phyloP scores from a whole-genome alignment of 2,113 vertebrate genomes.

The Oreochromis tanganicae region DNA sequence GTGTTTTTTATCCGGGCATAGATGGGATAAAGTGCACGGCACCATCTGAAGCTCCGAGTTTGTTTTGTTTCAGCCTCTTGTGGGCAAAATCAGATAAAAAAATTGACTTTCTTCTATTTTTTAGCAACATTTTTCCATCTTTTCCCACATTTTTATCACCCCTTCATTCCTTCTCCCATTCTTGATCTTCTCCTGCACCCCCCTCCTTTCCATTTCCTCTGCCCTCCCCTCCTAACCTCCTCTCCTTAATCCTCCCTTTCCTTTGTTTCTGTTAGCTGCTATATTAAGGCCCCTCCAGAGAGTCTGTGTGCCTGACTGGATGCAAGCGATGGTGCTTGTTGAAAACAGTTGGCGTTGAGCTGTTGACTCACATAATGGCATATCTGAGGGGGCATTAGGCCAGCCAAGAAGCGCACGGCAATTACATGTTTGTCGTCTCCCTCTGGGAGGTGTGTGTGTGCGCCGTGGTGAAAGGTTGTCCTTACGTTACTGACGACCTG shows the following conservation, averaged over 20 bases:
- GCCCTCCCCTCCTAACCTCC: neutral
- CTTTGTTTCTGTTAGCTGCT: constrained; percentile 23
- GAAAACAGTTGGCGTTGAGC: constrained; percentile 7
- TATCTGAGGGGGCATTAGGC: neutral
- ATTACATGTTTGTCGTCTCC: constrained; percentile 26
- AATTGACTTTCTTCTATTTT: rapidly evolving
- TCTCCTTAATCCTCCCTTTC: constrained; percentile 26
- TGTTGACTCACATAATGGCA: constrained; percentile 28
- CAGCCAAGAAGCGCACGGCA: neutral
- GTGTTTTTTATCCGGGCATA: rapidly evolving
- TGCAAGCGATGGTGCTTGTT: neutral
- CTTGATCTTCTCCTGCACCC: neutral
- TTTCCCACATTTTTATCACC: neutral
- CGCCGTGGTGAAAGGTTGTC: neutral
- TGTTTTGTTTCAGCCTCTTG: neutral
- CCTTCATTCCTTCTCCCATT: neutral
- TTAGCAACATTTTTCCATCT: neutral
- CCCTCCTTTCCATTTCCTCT: neutral
- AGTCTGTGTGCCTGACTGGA: neutral
- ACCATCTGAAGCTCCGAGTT: neutral
- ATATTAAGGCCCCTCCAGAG: neutral
- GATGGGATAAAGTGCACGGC: neutral
- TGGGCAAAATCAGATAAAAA: neutral
- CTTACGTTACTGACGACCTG: constrained; percentile 29
- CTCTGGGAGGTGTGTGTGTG: neutral